These are phyloP conservation scores for Lithophane semibrunnea DNA, from an alignment of 2,888 invertebrate species.

Conservation along the genomic window DNA sequence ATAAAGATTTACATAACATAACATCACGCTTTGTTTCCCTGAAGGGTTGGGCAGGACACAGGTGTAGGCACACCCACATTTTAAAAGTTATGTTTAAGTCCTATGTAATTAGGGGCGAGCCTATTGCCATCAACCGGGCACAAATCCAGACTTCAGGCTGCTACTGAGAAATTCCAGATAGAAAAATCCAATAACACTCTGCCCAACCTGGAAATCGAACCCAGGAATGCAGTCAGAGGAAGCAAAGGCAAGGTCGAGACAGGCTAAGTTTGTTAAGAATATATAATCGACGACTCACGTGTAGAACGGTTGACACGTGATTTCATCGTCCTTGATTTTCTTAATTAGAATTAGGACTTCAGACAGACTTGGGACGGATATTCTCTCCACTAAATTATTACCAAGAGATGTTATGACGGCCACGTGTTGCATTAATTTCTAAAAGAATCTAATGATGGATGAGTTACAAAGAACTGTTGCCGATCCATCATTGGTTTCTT, in stretches of 20 bases:
- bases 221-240: background rate
- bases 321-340: background rate
- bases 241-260: background rate
- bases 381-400: no score
- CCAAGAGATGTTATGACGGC: conserved; percentile 5
- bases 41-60: background rate
- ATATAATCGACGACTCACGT: background rate
- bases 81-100: background rate
- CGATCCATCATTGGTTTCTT: conserved; percentile 45
- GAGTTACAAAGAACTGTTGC: conserved; percentile 43
- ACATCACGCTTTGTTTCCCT: background rate
- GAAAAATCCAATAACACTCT: background rate
- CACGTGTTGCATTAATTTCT: conserved; percentile 20
- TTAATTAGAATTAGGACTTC: background rate
- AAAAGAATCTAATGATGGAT: conserved; percentile 39
- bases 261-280: background rate
- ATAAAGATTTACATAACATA: background rate
- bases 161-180: background rate
- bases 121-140: background rate
- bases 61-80: background rate
- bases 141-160: background rate
- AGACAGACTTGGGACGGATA: no score
- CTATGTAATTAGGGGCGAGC: background rate
- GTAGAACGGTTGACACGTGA: background rate
- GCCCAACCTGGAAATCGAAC: background rate